Evolutionary conservation across 2,797 vertebrate species (phyloP), one percentile per base, ranked within the genome.

Genomic region (Gadopsis bispinosus): DNA sequence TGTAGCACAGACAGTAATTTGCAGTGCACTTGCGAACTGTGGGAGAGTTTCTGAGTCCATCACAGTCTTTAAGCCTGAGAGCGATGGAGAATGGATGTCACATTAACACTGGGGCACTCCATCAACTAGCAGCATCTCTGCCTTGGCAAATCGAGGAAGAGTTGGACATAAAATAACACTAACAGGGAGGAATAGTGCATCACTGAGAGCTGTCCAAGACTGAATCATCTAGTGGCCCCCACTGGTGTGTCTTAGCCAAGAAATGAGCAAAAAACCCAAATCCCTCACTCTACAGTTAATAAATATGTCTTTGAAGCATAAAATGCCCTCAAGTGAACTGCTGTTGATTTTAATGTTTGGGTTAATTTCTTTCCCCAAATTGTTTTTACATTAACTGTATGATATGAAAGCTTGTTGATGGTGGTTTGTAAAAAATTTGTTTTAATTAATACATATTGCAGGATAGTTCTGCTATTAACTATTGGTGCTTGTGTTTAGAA

Each of bases 221-320:
- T 75, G 56, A 81, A 55, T 82, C 70, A 83, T 83, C 47, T 64
- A 65, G 69, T 10, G 50, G 55, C 77, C 76, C 65, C 41, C 11
- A 17, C 41, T 62, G 58, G 51, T 63, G 62, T 63, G 43, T 20
- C 37, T 64, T 22, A 35, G 84, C 79, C 83, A 86, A 84, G 83
- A 85, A 73, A 45, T 22, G 14, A 89, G 54, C 26, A 59, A 60
- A 83, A 83, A 69, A 58, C 50, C 59, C 39, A 68, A 83, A 89
- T 76, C 81, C 82, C 58, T 83, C 43, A 35, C 37, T 50, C 17
- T 77, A 60, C 73, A 83, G 81, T 84, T 81, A 81, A 88, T 90
- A 91, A 89, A 92, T 90, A 81, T 87, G 68, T 73, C 74, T 80
- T 84, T 87, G 74, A 91, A 80, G 69, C 62, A 51, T 56, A 69